Base-by-base conservation (phyloP, 2,113 vertebrate species). In the Murina feae region DNA sequence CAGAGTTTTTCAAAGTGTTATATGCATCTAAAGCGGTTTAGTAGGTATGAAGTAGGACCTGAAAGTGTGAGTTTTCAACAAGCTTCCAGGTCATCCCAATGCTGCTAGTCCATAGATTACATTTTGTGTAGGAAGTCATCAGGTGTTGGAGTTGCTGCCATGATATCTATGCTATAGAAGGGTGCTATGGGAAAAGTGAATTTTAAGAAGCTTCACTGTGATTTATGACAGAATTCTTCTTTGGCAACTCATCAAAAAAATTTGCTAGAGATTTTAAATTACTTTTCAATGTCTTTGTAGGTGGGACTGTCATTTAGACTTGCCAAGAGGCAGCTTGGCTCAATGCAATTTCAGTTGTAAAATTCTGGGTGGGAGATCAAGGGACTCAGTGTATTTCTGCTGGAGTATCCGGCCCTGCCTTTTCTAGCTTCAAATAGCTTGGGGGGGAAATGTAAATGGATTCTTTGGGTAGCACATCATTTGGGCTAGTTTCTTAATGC, bases 391-490 rank as follows among this genome's bases (percentile, higher is more conserved):
- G 11, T 84, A 68, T 68, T 82, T 96, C 28, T 86, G 53, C 47
- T 35, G 20, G 72, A 81, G 14, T 28, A n/a, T 74, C 30, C 58
- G 51, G 49, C n/a, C 28, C 82, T 55, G 37, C 58, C 39, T 90
- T 80, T 93, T 55, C 63, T 69, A 39, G 32, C 71, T 89, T 93
- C 65, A 91, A 96, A 93, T 95, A 93, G 72, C 93, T 95, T 85
- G 35, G 39, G 6, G 17, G 42, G 37, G 90, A 79, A 95, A 96
- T 86, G 87, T 87, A 95, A 97, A 93, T 75, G 21, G 42, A 96
- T 97, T 97, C 97, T 96, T 88, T 94, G 71, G 69, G 58, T 76
- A n/a, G 85, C 42, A 92, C 69, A 78, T 96, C 97, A 91, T 82
- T 91, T 47, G 65, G 93, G 75, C 92, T 97, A 60, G 39, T 92